phyloP scores from a whole-genome alignment of 2,113 vertebrate species.

The Carassius carassius region DNA sequence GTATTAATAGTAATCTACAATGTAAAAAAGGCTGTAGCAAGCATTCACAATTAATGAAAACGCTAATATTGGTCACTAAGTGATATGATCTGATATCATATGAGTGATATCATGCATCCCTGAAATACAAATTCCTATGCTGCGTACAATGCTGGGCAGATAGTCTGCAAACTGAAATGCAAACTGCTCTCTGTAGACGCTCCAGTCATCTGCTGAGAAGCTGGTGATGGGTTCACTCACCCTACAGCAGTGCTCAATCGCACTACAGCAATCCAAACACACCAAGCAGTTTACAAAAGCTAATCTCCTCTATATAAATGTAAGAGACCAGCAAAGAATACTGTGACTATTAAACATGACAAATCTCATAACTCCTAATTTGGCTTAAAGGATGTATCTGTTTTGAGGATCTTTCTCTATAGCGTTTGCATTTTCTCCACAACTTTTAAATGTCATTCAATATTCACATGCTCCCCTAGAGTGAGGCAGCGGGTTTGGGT shows the following conservation, averaged over 20 bases:
- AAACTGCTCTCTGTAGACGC: not conserved
- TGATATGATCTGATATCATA: not conserved
- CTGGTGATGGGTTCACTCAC: not conserved
- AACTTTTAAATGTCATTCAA: conserved; percentile 30
- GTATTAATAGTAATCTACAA: too few relatives aligned
- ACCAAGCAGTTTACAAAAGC: not conserved
- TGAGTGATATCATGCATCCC: not conserved
- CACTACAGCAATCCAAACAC: conserved; percentile 20
- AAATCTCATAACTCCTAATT: not conserved
- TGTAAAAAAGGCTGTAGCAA: too few relatives aligned
- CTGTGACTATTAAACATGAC: conserved; percentile 7
- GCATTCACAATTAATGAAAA: too few relatives aligned
- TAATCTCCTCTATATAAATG: not conserved
- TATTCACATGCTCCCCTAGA: not conserved
- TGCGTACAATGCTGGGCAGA: not conserved
- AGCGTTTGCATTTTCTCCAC: not conserved
- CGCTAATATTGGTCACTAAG: not conserved
- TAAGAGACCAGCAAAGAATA: not conserved
- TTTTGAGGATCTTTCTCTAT: not conserved
- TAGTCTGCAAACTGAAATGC: not conserved
- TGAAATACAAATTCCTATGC: not conserved
- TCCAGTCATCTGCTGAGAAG: not conserved
- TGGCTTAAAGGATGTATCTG: not conserved
- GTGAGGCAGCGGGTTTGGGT: not conserved
- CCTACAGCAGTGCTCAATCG: not conserved